These are phyloP conservation scores for Meloidogyne exigua DNA, from an alignment of 1,140 invertebrate species.

Conservation along the genomic window DNA sequence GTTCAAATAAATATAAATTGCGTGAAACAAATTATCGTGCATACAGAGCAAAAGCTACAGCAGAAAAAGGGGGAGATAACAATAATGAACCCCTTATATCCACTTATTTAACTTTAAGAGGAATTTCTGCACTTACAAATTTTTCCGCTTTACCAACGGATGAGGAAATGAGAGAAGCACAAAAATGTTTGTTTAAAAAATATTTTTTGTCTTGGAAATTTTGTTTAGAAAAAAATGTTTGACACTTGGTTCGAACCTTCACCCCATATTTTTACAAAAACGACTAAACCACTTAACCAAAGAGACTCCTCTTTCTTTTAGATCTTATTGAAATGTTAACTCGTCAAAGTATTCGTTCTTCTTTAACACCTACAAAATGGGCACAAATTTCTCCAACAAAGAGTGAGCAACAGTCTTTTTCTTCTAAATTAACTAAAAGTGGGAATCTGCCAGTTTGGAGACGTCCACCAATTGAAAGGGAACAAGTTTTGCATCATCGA, in stretches of 20 bases:
- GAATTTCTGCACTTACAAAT: not conserved
- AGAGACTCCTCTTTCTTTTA: not conserved
- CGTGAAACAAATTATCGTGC: slow-evolving; percentile 25
- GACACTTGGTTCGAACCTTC: not conserved
- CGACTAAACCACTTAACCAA: too few relatives aligned
- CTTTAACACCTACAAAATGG: not conserved
- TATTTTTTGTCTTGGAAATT: not conserved
- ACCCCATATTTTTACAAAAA: not conserved
- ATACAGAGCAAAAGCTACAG: slow-evolving; percentile 18
- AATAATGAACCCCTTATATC: not conserved
- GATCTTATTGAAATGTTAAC: not conserved
- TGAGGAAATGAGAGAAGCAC: slow-evolving; percentile 6
- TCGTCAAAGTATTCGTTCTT: not conserved
- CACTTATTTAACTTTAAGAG: not conserved
- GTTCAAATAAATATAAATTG: slow-evolving; percentile 20
- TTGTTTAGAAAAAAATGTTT: not conserved
- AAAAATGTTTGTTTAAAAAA: slow-evolving; percentile 12
- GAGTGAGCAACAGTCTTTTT: not conserved
- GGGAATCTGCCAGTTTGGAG: not conserved
- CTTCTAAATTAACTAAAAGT: not conserved
- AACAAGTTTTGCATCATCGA: not conserved
- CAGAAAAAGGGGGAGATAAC: not conserved
- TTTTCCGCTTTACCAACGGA: not conserved
- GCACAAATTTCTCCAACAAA: not conserved
- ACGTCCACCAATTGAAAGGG: not conserved